Evolutionary conservation across 2,797 vertebrate species (phyloP), one percentile per base, ranked within the genome.

Genomic region (Enteromius viviparus): DNA sequence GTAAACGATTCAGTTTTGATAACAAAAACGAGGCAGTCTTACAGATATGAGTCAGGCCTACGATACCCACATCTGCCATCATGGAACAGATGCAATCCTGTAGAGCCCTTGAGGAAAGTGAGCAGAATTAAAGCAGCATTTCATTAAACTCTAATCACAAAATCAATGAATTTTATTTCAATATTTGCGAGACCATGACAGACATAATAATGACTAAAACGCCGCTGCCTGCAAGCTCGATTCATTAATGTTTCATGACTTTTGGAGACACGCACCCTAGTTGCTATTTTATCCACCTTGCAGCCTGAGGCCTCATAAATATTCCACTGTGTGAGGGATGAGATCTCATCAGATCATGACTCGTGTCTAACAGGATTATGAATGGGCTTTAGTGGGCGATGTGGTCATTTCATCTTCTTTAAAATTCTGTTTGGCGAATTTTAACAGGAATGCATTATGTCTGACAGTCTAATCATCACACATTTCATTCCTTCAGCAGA

Each of bases 171-270:
- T 29, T 69, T 77, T 45, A 69, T 76, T 76, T 83, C 19, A 55
- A 76, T 68, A 68, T 69, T 76, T 53, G 23, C 10, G 37, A 42
- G 62, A 58, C 23, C 64, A 69, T 1, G 37, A 47, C 72, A 82
- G 74, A 68, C 49, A 83, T 77, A 65, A 74, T 65, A 83, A 83
- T 83, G 62, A 60, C 34, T 47, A 37, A 68, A 47, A 51, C 23
- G 15, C 7, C 15, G 37, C 40, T 60, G 74, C 64, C 64, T 77
- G 64, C 8, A 4, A 40, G 58, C 60, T 62, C 0, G 29, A 65
- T 75, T 74, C 81, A 77, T 83, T 76, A 83, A 77, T 47, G 51
- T 83, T 83, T 76, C 72, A 83, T 47, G 19, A 68, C 58, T 83
- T 82, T 76, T 58, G 37, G 19, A 76, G 49, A 32, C 51, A 45